These are phyloP conservation scores for Philonicus albiceps DNA, from an alignment of 2,888 invertebrate genomes.

Conservation along the genomic window DNA sequence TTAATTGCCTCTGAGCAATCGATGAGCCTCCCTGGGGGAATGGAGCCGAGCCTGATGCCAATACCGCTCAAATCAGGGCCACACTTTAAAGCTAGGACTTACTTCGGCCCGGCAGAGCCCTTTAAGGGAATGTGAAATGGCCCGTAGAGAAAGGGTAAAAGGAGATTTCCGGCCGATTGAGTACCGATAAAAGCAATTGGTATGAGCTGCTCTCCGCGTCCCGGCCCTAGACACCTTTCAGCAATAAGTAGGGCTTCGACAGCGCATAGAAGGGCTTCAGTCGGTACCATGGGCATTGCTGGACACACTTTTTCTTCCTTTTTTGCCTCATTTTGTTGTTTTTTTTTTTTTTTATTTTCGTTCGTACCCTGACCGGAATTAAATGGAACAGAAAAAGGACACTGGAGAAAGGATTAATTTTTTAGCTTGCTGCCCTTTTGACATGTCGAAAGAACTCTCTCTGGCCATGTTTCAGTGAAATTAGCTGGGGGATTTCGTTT, in stretches of 20 bases:
- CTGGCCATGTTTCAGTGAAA: background rate
- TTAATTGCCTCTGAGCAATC: conserved; percentile 16
- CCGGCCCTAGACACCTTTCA: background rate
- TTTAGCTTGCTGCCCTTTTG: background rate
- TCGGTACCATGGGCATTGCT: background rate
- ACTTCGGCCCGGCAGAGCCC: background rate
- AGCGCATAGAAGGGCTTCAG: background rate
- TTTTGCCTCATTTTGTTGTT: background rate
- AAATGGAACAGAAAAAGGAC: conserved; percentile 33
- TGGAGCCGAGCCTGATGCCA: background rate
- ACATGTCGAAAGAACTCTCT: background rate
- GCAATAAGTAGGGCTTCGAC: background rate
- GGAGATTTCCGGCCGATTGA: conserved; percentile 33
- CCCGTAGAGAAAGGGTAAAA: conserved; percentile 21
- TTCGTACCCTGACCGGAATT: background rate
- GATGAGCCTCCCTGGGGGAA: background rate
- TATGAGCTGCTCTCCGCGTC: background rate
- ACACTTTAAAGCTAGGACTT: background rate
- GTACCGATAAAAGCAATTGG: conserved; percentile 27
- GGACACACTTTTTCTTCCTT: background rate
- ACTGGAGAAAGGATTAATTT: conserved; percentile 5
- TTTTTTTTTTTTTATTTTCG: background rate
- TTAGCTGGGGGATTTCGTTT: background rate
- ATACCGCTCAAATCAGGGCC: background rate
- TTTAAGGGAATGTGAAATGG: conserved; percentile 30